These are phyloP conservation scores for Caenorhabditis parvicauda DNA, from an alignment of 2,888 invertebrate genomes.

Conservation along the genomic window DNA sequence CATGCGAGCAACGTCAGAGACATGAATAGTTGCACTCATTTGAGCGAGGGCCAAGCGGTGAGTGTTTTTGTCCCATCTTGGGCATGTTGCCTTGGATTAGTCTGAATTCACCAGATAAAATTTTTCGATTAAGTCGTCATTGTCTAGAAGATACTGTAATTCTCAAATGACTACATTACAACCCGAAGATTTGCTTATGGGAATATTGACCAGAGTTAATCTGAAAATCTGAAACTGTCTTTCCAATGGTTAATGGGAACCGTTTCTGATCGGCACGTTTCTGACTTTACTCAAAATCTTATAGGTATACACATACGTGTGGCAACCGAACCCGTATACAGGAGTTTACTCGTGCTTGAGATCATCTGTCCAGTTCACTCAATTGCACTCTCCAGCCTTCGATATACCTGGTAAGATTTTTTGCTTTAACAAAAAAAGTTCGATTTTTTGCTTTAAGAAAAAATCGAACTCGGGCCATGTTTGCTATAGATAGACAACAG, in stretches of 20 bases:
- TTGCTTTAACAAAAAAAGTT: too few relatives aligned
- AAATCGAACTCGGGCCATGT: too few relatives aligned
- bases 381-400: constrained; percentile 52
- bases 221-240: too few relatives aligned
- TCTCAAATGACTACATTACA: too few relatives aligned
- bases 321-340: constrained; percentile 43
- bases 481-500: too few relatives aligned
- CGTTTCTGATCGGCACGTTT: too few relatives aligned
- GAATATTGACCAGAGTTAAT: too few relatives aligned
- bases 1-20: constrained; percentile 37
- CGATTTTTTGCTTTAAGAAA: too few relatives aligned
- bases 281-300: neutral
- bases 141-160: too few relatives aligned
- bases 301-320: constrained; percentile 47
- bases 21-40: constrained; percentile 28
- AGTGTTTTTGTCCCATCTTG: constrained; percentile 1
- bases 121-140: neutral
- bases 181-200: too few relatives aligned
- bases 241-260: too few relatives aligned
- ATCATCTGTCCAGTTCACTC: constrained; percentile 28
- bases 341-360: constrained; percentile 42
- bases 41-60: constrained; percentile 26
- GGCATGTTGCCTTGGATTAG: neutral
- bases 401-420: constrained; percentile 39
- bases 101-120: neutral